Evolutionary conservation across 2,113 vertebrate genomes (phyloP).

Genomic region (Equus quagga): DNA sequence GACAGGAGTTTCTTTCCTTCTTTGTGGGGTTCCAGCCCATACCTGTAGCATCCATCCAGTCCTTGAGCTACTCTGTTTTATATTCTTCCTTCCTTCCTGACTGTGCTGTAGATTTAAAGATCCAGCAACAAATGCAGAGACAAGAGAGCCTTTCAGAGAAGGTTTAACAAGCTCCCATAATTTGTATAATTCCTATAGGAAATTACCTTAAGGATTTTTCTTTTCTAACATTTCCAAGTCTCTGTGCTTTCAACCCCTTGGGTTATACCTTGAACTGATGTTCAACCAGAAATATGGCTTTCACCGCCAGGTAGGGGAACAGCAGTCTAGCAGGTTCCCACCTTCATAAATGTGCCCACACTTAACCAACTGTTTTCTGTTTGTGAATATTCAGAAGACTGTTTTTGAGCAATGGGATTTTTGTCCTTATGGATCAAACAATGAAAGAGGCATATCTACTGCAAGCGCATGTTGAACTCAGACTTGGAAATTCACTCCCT

Average conservation of each 20-base stretch:
- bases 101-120: not conserved
- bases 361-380: not conserved
- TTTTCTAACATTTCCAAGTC: not conserved
- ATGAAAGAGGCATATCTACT: not conserved
- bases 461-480: not conserved
- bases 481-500: not conserved
- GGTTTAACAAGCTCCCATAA: not conserved
- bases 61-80: not conserved
- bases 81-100: not conserved
- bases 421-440: not conserved
- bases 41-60: rapidly evolving
- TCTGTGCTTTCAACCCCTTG: not conserved
- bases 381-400: not conserved
- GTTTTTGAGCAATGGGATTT: not conserved
- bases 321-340: not conserved
- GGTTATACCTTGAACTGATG: not conserved
- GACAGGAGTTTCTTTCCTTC: not conserved
- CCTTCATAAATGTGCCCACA: not conserved
- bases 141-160: not conserved
- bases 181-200: not conserved
- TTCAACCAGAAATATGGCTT: not conserved
- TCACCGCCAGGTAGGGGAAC: not conserved
- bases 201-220: not conserved
- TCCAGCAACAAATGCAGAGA: not conserved
- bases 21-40: not conserved